Percentiles rank a stretch among this genome's conserved stretches.
phyloP scores from a whole-genome alignment of 2,113 vertebrate species.

The Taxidea taxus region DNA sequence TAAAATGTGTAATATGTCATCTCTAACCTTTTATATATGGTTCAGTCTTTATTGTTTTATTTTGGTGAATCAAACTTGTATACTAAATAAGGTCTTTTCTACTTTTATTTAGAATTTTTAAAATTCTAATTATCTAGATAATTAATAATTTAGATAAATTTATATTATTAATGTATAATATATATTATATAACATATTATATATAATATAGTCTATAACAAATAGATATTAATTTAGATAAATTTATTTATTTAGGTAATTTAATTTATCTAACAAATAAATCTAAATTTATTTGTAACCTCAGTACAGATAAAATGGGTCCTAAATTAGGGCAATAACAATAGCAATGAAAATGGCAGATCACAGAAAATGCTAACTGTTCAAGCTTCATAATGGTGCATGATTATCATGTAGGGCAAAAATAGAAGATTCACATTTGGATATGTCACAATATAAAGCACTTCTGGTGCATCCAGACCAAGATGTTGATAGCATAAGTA shows the following conservation, averaged over 20 bases:
- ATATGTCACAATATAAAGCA: neutral
- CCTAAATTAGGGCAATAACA: neutral
- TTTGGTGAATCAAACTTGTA: neutral
- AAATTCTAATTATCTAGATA: too few species aligned
- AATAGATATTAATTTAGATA: too few species aligned
- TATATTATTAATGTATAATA: too few species aligned
- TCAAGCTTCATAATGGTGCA: neutral
- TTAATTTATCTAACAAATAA: too few species aligned
- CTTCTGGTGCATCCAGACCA: neutral
- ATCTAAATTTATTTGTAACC: neutral
- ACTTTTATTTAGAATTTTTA: neutral
- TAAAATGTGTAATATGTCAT: neutral
- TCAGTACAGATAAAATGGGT: slow-evolving; percentile 3
- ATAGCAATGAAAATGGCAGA: neutral
- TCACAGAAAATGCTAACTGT: neutral
- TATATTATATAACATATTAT: too few species aligned
- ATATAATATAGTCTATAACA: too few species aligned
- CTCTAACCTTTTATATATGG: neutral
- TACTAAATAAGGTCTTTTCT: neutral
- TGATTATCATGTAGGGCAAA: neutral
- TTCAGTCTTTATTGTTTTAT: neutral
- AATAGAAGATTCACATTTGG: neutral
- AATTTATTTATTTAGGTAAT: too few species aligned
- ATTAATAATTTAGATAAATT: too few species aligned
- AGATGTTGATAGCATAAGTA: neutral